phyloP scores from a whole-genome alignment of 2,113 vertebrate species.

The Hypocryptadius cinnamomeus region DNA sequence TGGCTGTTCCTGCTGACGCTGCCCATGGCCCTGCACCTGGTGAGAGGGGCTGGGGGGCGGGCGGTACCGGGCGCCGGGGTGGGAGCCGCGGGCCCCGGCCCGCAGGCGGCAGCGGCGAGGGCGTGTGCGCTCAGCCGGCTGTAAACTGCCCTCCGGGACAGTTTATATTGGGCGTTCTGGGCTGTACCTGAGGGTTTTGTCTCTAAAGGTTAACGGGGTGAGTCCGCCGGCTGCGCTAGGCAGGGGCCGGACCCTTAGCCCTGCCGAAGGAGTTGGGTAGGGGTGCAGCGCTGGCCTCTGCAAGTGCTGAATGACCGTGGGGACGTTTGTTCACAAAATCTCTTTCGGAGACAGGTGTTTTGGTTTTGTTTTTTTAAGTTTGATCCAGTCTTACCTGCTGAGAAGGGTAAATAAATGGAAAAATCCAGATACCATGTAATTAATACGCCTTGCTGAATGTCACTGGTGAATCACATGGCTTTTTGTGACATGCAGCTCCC shows the following conservation, averaged over 20 bases:
- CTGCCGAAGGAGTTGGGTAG: background rate
- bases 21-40: slow-evolving; percentile 90
- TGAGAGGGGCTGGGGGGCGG: slow-evolving; percentile 66
- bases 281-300: background rate
- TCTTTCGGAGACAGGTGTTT: background rate
- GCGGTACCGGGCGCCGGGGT: background rate
- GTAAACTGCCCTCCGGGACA: rapidly evolving
- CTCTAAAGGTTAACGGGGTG: background rate
- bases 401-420: background rate
- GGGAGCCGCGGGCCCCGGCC: background rate
- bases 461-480: background rate
- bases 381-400: background rate
- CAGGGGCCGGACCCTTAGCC: background rate
- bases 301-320: background rate
- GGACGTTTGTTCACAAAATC: background rate
- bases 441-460: background rate
- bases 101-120: background rate
- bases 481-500: background rate
- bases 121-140: background rate
- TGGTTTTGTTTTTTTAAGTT: background rate
- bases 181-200: background rate
- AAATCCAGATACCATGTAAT: background rate
- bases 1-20: slow-evolving; percentile 92
- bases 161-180: rapidly evolving
- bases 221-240: background rate